Evolutionary conservation across 1,140 invertebrate genomes (phyloP).

Genomic region (Hycleus phaleratus): DNA sequence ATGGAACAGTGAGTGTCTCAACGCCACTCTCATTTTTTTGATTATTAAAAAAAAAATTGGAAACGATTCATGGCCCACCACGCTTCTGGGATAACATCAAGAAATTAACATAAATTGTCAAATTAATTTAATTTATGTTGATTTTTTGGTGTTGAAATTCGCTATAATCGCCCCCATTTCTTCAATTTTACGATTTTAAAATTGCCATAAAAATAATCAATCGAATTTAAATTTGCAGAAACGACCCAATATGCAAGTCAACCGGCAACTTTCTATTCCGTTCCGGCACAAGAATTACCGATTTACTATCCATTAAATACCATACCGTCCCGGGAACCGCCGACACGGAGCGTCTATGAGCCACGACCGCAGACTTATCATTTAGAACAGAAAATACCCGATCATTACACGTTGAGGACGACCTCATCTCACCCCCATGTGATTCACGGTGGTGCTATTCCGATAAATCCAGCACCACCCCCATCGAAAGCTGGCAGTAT

Average conservation of each 20-base stretch:
- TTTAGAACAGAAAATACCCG: slow-evolving; percentile 34
- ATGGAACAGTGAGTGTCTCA: slow-evolving; percentile 67
- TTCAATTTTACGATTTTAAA: not conserved
- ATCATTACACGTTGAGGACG: slow-evolving; percentile 32
- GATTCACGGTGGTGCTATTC: slow-evolving; percentile 33
- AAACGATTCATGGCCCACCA: not conserved
- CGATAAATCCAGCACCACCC: slow-evolving; percentile 32
- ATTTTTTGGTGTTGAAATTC: not conserved
- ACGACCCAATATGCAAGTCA: slow-evolving; percentile 35
- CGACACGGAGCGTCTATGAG: slow-evolving; percentile 33
- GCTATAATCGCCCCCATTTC: not conserved
- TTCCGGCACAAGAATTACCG: slow-evolving; percentile 32
- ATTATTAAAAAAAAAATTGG: not conserved
- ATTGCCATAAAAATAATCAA: not conserved
- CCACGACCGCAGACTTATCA: slow-evolving; percentile 32
- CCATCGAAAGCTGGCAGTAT: slow-evolving; percentile 36
- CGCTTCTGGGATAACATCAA: not conserved
- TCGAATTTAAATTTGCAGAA: slow-evolving; percentile 30
- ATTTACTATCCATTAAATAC: slow-evolving; percentile 33
- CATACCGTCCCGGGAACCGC: slow-evolving; percentile 29
- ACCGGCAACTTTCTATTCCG: slow-evolving; percentile 29
- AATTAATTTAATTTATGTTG: not conserved
- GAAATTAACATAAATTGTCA: not conserved
- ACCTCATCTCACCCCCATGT: slow-evolving; percentile 29
- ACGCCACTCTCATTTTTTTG: not conserved